Evolutionary conservation across 2,113 vertebrate genomes (phyloP).

Genomic region (Sitta europaea): DNA sequence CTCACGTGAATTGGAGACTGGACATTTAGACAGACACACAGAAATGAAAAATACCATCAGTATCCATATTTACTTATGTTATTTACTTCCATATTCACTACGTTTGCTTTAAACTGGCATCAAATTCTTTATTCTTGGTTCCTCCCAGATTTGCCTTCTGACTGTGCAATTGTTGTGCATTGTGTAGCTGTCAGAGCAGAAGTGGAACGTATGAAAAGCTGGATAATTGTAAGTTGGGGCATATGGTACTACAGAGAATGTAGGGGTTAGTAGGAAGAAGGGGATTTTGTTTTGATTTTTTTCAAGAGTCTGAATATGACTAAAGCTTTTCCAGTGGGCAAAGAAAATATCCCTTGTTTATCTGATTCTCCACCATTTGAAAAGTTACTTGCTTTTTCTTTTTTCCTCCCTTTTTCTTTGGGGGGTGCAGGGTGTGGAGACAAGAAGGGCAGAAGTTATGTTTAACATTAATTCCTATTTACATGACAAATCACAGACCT

Average conservation of each 20-base stretch:
- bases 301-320: conserved; percentile 10
- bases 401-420: fast-evolving
- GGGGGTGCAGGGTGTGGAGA: fast-evolving
- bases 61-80: neutral
- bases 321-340: neutral
- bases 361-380: neutral
- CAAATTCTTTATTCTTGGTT: neutral
- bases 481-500: neutral
- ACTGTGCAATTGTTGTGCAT: neutral
- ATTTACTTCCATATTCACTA: neutral
- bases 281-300: conserved; percentile 41
- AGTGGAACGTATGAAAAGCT: conserved; percentile 1
- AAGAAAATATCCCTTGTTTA: conserved; percentile 33
- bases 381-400: neutral
- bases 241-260: neutral
- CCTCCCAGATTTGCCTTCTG: neutral
- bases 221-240: neutral
- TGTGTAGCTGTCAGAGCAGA: conserved; percentile 2
- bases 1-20: neutral
- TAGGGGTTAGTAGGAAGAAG: conserved; percentile 19
- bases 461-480: neutral
- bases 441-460: neutral
- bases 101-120: neutral
- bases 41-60: neutral
- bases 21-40: neutral